phyloP scores from a whole-genome alignment of 2,888 invertebrate species.

The Lepeophtheirus nordmannii region DNA sequence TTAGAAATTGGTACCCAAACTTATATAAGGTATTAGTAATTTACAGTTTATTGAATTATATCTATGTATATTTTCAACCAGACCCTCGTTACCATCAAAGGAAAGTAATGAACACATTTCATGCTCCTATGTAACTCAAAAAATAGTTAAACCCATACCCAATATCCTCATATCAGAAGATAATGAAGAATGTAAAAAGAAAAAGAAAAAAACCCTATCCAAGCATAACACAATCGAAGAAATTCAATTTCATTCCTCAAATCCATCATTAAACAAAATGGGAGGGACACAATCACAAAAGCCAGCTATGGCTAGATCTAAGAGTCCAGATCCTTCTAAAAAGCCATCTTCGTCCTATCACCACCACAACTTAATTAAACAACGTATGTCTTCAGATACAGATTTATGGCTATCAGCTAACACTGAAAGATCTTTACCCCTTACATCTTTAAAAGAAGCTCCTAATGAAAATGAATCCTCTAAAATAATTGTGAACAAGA shows the following conservation, averaged over 20 bases:
- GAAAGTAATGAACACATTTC: no score
- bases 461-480: neutral
- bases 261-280: neutral
- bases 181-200: neutral
- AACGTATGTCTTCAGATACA: constrained; percentile 12
- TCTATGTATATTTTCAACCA: no score
- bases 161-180: neutral
- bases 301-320: neutral
- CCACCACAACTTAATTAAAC: neutral
- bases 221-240: neutral
- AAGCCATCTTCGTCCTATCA: neutral
- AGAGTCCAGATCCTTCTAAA: neutral
- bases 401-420: neutral
- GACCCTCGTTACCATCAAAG: no score
- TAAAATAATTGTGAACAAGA: neutral
- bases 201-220: neutral
- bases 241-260: neutral
- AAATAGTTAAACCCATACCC: neutral
- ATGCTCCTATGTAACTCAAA: no score
- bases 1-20: neutral
- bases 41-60: no score
- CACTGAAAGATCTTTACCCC: neutral
- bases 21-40: neutral
- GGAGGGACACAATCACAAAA: neutral
- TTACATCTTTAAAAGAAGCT: neutral